phyloP scores from a whole-genome alignment of 2,797 vertebrate genomes.

The Adelosebastes latens region DNA sequence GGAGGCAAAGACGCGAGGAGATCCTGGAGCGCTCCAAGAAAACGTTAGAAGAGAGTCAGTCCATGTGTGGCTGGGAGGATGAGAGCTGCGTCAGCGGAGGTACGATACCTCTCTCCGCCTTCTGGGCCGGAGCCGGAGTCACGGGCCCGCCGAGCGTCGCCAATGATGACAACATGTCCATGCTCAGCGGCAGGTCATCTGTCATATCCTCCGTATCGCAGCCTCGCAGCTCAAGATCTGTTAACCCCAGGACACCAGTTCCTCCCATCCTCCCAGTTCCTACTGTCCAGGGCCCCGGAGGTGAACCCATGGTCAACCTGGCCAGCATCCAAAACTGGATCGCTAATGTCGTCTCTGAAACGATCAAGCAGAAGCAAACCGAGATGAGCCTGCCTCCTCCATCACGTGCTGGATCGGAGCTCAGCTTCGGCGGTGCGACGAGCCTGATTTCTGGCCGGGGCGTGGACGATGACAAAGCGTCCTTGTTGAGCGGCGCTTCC shows the following conservation, averaged over 20 bases:
- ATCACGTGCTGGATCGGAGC: conserved; percentile 80
- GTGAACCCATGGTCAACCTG: conserved; percentile 89
- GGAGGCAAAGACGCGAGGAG: conserved; percentile 90
- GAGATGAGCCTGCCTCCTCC: conserved; percentile 87
- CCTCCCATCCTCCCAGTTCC: conserved; percentile 78
- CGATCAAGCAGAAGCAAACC: conserved; percentile 92
- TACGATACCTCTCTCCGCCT: conserved; percentile 89
- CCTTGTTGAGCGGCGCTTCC: conserved; percentile 82
- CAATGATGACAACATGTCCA: conserved; percentile 86
- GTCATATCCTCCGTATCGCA: conserved; percentile 81
- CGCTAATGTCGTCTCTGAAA: conserved; percentile 91
- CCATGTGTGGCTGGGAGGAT: conserved; percentile 88
- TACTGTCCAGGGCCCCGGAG: conserved; percentile 81
- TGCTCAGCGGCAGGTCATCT: conserved; percentile 87
- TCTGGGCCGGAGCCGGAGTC: conserved; percentile 85
- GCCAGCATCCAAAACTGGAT: conserved; percentile 97
- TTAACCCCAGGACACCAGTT: conserved; percentile 26
- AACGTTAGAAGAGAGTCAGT: conserved; percentile 93
- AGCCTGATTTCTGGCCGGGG: conserved; percentile 62
- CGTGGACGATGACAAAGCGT: conserved; percentile 85
- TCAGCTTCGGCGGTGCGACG: conserved; percentile 67
- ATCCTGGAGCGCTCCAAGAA: conserved; percentile 90
- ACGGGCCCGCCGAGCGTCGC: conserved; percentile 62
- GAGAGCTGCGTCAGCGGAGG: conserved; percentile 84
- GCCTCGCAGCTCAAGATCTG: conserved; percentile 66